Conservation (phyloP, 2,888 invertebrate genomes). For the Acanthosepion pharaonis region DNA sequence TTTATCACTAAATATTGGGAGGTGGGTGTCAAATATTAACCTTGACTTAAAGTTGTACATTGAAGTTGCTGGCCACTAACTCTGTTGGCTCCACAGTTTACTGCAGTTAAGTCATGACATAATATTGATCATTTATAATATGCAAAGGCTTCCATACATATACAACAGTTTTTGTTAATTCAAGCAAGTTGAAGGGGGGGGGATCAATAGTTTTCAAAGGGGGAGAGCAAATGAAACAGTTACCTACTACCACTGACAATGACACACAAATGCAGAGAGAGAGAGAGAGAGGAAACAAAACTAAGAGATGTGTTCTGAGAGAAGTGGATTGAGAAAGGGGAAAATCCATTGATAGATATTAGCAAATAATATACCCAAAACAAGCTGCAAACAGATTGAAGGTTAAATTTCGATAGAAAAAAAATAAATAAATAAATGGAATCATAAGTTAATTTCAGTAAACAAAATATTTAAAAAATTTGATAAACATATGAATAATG, state of each 20-base stretch:
- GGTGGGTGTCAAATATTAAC: neutral
- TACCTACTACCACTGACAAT: neutral
- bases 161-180: neutral
- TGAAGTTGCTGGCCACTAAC: neutral
- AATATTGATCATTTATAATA: neutral
- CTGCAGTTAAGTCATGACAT: neutral
- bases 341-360: neutral
- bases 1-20: conserved; percentile 8
- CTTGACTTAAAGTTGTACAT: conserved; percentile 18
- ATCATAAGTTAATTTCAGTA: neutral
- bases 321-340: neutral
- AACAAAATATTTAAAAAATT: too few species aligned
- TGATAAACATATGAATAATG: too few species aligned
- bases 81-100: neutral
- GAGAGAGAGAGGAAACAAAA: too few species aligned
- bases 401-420: neutral
- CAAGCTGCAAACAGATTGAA: neutral
- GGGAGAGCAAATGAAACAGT: neutral
- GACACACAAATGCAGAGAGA: neutral
- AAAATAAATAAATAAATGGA: neutral
- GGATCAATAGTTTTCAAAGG: neutral
- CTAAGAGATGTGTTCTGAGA: neutral
- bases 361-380: neutral
- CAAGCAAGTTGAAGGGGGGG: neutral
- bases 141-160: neutral